Conservation (phyloP, 2,888 invertebrate genomes). For the Chelonus formosanus region DNA sequence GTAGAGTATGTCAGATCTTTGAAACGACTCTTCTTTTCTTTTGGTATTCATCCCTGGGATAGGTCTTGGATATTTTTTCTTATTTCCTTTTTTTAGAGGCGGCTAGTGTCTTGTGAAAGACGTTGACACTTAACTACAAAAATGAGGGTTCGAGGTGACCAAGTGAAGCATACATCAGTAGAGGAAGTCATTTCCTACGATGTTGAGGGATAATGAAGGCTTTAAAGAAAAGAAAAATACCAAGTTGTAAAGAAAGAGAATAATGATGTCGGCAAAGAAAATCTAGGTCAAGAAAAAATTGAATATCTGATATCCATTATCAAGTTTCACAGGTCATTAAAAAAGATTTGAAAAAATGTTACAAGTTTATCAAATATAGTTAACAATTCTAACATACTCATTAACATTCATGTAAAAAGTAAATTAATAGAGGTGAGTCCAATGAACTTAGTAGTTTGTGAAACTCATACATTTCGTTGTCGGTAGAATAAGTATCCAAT, state of each 20-base stretch:
- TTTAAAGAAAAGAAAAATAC: slow-evolving; percentile 10
- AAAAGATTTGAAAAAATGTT: no score
- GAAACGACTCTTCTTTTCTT: slow-evolving; percentile 1
- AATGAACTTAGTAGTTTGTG: slow-evolving; percentile 9
- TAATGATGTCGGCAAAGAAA: no score
- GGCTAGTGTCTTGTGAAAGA: background rate
- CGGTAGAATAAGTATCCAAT: slow-evolving; percentile 24
- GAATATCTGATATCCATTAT: no score
- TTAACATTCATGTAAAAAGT: background rate
- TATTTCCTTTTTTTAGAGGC: background rate
- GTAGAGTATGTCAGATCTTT: background rate
- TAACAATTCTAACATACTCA: no score
- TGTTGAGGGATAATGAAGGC: slow-evolving; percentile 31
- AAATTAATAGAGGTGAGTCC: slow-evolving; percentile 2
- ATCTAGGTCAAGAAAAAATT: no score
- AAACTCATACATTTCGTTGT: slow-evolving; percentile 9
- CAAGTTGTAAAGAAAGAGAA: no score
- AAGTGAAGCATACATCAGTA: background rate
- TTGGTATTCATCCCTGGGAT: slow-evolving; percentile 11
- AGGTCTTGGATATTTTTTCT: slow-evolving; percentile 4
- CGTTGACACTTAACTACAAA: slow-evolving; percentile 7
- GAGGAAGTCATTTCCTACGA: slow-evolving; percentile 8
- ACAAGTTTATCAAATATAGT: background rate
- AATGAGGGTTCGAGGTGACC: slow-evolving; percentile 18
- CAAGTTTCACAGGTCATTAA: background rate